Percentiles rank a stretch among this genome's conserved stretches.
These are phyloP conservation scores for Drosophila lini DNA, from an alignment of 1,140 invertebrate species.

Conservation along the genomic window DNA sequence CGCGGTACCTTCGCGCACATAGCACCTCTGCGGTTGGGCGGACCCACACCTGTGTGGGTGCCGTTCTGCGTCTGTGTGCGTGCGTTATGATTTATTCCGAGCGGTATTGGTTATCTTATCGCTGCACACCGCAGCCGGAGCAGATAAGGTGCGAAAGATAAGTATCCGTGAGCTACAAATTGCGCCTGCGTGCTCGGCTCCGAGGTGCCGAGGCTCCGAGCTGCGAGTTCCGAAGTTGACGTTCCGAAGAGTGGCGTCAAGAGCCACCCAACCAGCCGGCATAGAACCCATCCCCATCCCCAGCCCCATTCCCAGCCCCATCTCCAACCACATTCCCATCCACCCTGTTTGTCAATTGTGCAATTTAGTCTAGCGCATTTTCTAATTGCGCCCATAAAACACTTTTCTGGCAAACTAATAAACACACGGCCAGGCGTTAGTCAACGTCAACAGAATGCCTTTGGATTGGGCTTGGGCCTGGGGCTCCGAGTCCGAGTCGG, in stretches of 20 bases:
- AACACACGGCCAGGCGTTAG: slow-evolving; percentile 56
- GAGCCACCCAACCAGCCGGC: slow-evolving; percentile 23
- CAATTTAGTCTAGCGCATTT: slow-evolving; percentile 76
- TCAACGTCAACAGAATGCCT: slow-evolving; percentile 50
- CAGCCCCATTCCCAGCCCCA: slow-evolving; percentile 2
- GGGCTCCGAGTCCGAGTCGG: neutral
- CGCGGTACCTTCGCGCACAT: slow-evolving; percentile 31
- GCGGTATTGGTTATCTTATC: slow-evolving; percentile 78
- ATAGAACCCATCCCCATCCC: slow-evolving; percentile 14
- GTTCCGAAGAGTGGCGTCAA: slow-evolving; percentile 33
- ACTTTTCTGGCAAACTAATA: slow-evolving; percentile 80
- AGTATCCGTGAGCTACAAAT: slow-evolving; percentile 79
- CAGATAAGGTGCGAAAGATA: slow-evolving; percentile 66
- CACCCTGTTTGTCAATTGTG: slow-evolving; percentile 74
- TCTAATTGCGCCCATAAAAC: slow-evolving; percentile 80
- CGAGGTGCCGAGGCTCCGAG: neutral
- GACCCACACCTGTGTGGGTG: slow-evolving; percentile 53
- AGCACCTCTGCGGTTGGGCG: slow-evolving; percentile 65
- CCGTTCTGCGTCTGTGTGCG: slow-evolving; percentile 38
- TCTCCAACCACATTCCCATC: neutral
- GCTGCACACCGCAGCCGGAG: slow-evolving; percentile 20
- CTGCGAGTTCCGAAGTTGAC: neutral
- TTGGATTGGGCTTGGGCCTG: slow-evolving; percentile 17
- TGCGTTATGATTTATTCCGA: slow-evolving; percentile 82
- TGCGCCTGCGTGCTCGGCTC: slow-evolving; percentile 76